Evolutionary conservation across 2,797 vertebrate species (phyloP).

Genomic region (Triplophysa bombifrons): DNA sequence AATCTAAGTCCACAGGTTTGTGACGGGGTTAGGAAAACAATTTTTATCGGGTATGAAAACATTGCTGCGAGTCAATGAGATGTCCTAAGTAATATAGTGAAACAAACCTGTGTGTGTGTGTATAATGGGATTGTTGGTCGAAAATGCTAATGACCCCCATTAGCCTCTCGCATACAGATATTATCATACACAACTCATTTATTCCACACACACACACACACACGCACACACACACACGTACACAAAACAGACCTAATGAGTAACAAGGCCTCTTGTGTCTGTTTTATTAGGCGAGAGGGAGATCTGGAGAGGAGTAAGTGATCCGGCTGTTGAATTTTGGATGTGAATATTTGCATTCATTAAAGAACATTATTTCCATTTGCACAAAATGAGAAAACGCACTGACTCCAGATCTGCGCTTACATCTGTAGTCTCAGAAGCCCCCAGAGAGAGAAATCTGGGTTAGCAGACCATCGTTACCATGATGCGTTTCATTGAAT

Average conservation of each 20-base stretch:
- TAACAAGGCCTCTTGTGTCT: background rate
- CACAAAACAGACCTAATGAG: conserved; percentile 21
- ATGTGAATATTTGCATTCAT: conserved; percentile 1
- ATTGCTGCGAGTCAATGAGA: background rate
- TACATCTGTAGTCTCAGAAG: conserved; percentile 8
- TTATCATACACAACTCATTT: conserved; percentile 48
- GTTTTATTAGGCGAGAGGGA: conserved; percentile 9
- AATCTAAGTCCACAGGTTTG: background rate
- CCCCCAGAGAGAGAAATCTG: conserved; percentile 15
- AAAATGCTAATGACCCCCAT: conserved; percentile 62
- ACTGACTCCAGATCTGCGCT: conserved; percentile 7
- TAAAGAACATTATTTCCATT: background rate
- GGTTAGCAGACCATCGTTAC: background rate
- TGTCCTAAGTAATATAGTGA: background rate
- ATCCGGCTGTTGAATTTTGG: background rate
- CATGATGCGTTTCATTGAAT: conserved; percentile 14
- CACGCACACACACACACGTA: background rate
- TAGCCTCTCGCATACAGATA: conserved; percentile 57
- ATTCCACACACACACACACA: conserved; percentile 9
- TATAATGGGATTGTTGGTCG: conserved; percentile 47
- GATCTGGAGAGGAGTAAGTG: background rate
- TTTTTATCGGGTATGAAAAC: background rate
- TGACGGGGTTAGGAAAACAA: background rate
- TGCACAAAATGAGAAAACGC: background rate
- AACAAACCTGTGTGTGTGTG: background rate